Percentiles rank a stretch among this genome's conserved stretches.
Evolutionary conservation across 1,140 invertebrate genomes (phyloP).

Genomic region (Gonioctena quinquepunctata): DNA sequence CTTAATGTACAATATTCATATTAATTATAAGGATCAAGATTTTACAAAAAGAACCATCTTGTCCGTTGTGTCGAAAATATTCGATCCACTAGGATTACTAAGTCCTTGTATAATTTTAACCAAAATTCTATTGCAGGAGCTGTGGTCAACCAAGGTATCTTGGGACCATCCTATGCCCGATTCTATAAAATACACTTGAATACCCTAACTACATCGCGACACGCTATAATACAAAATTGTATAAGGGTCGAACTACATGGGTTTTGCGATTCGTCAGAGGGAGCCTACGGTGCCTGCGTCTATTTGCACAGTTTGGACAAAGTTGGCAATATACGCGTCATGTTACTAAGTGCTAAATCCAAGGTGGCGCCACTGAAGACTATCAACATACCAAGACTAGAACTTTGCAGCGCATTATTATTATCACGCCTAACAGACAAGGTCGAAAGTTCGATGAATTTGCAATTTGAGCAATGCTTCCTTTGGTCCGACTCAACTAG

Average conservation of each 20-base stretch:
- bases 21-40: too few relatives aligned
- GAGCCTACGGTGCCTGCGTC: conserved; percentile 44
- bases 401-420: conserved; percentile 48
- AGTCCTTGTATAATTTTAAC: background rate
- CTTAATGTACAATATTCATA: too few relatives aligned
- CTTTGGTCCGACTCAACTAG: conserved; percentile 30
- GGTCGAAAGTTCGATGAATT: background rate
- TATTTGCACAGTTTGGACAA: conserved; percentile 39
- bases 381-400: conserved; percentile 44
- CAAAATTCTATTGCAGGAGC: background rate
- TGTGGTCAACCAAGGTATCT: background rate
- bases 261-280: conserved; percentile 46
- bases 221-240: background rate
- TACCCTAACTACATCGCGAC: background rate
- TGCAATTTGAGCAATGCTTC: background rate
- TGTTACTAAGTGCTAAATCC: conserved; percentile 46
- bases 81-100: background rate
- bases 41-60: too few relatives aligned
- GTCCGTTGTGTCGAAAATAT: background rate
- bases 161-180: too few relatives aligned
- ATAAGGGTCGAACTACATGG: conserved; percentile 40
- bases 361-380: conserved; percentile 48
- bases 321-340: conserved; percentile 22
- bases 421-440: background rate
- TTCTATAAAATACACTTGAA: too few relatives aligned